A percentile compares a stretch with the other conserved stretches of the same genome.
These are phyloP conservation scores for Urocitellus parryii DNA, from an alignment of 2,113 vertebrate species.

Conservation along the genomic window DNA sequence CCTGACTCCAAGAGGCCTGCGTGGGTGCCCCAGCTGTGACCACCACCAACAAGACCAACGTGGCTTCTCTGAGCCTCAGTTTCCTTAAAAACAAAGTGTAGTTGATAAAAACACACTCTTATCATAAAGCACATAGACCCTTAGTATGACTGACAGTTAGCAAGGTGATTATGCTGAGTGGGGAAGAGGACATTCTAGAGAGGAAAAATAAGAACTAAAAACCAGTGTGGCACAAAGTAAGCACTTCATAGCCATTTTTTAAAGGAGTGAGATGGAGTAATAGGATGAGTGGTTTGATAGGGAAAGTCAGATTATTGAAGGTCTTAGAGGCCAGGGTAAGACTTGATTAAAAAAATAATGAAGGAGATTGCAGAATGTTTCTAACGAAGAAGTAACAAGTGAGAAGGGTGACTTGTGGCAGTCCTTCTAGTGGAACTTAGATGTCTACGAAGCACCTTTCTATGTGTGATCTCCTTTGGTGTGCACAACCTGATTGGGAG, in stretches of 20 bases:
- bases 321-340: background rate
- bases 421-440: background rate
- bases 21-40: background rate
- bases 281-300: background rate
- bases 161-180: background rate
- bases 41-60: rapidly evolving
- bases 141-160: background rate
- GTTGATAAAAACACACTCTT: background rate
- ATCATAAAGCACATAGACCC: background rate
- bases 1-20: background rate
- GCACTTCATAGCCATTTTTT: background rate
- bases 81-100: background rate
- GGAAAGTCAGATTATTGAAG: background rate
- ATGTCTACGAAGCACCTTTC: background rate
- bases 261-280: background rate
- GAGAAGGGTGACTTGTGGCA: background rate
- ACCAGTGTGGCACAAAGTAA: background rate
- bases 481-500: background rate
- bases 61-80: background rate
- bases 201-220: background rate
- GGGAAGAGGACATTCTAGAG: background rate
- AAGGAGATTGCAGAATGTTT: background rate
- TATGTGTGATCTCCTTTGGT: background rate
- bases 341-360: background rate
- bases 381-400: background rate